Percentiles rank a stretch among this genome's conserved stretches.
phyloP scores from a whole-genome alignment of 2,113 vertebrate genomes.

The Oreochromis tanganicae region DNA sequence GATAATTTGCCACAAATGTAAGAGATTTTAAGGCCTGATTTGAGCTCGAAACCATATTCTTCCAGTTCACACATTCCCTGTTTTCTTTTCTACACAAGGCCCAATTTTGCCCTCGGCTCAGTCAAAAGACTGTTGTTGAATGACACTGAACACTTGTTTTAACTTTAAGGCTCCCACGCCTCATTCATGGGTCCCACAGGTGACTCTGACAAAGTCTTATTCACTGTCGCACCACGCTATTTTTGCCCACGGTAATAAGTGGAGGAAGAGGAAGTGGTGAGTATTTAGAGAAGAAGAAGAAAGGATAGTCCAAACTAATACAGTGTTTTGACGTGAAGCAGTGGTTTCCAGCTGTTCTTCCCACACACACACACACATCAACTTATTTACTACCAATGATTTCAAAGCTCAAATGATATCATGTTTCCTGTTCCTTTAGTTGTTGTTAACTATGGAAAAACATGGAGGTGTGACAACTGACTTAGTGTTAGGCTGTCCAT shows the following conservation, averaged over 20 bases:
- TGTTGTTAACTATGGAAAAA: not conserved
- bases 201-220: constrained; percentile 47
- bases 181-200: constrained; percentile 8
- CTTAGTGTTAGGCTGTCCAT: not conserved
- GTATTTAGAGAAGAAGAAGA: constrained; percentile 20
- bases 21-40: not conserved
- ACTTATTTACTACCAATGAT: not conserved
- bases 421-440: not conserved
- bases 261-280: constrained; percentile 38
- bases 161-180: constrained; percentile 20
- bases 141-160: constrained; percentile 50
- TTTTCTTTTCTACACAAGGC: not conserved
- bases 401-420: not conserved
- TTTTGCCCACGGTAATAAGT: constrained; percentile 23
- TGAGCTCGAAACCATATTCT: not conserved
- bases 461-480: not conserved
- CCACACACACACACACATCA: not conserved
- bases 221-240: constrained; percentile 33
- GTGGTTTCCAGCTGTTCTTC: not conserved
- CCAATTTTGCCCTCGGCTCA: not conserved
- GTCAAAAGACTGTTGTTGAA: constrained; percentile 42
- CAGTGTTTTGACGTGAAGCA: constrained; percentile 1
- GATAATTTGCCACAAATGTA: not conserved
- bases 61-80: not conserved
- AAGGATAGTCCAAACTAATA: not conserved